A percentile compares a stretch with the other conserved stretches of the same genome.
phyloP scores from a whole-genome alignment of 1,140 invertebrate species.

The Zaprionus davidi region DNA sequence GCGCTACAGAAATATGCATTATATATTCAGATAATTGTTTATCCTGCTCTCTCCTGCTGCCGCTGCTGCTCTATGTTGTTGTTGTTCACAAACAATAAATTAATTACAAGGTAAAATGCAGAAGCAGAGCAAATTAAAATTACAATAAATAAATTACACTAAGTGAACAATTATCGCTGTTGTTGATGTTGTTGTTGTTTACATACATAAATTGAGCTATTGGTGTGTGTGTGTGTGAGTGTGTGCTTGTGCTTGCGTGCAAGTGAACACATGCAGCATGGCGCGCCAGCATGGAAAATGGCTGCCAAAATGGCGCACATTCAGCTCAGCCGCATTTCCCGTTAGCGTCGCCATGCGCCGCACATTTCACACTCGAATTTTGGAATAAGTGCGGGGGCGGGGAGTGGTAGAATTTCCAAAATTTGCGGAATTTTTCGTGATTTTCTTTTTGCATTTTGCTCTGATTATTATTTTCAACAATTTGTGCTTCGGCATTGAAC shows the following conservation, averaged over 20 bases:
- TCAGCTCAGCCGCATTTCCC: slow-evolving; percentile 38
- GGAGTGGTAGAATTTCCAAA: neutral
- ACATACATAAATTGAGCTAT: slow-evolving; percentile 60
- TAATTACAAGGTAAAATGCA: slow-evolving; percentile 59
- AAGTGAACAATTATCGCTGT: slow-evolving; percentile 71
- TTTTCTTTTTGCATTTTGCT: slow-evolving; percentile 44
- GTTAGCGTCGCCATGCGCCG: slow-evolving; percentile 15
- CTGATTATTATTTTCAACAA: slow-evolving; percentile 58
- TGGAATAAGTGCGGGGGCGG: neutral
- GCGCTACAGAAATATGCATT: slow-evolving; percentile 36
- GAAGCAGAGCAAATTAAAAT: slow-evolving; percentile 50
- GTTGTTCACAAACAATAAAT: slow-evolving; percentile 43
- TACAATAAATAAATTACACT: slow-evolving; percentile 79
- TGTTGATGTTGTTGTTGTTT: slow-evolving; percentile 32
- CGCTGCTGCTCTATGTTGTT: neutral
- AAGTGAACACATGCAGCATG: neutral
- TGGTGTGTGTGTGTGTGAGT: slow-evolving; percentile 44
- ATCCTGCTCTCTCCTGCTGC: slow-evolving; percentile 31
- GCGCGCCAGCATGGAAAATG: slow-evolving; percentile 38
- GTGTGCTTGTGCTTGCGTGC: slow-evolving; percentile 14
- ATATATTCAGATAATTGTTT: slow-evolving; percentile 41
- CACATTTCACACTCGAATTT: slow-evolving; percentile 22
- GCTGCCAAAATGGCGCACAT: slow-evolving; percentile 40
- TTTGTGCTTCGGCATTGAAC: slow-evolving; percentile 75
- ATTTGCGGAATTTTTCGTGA: slow-evolving; percentile 17